A percentile compares a stretch with the other conserved stretches of the same genome.
Evolutionary conservation across 2,113 vertebrate genomes (phyloP).

Genomic region (Nothocercus nigrocapillus): DNA sequence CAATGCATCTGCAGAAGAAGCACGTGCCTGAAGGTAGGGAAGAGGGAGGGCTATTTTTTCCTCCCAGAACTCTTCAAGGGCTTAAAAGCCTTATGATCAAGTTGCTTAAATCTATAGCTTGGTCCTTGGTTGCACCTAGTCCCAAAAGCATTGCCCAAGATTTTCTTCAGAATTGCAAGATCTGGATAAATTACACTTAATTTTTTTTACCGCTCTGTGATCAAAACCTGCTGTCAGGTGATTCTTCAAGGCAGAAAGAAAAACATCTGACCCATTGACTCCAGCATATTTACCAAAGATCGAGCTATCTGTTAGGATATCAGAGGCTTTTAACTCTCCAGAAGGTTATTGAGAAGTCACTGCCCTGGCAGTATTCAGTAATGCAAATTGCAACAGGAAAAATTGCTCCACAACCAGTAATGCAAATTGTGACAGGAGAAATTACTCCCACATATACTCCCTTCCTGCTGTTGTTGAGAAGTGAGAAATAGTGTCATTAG

Average conservation of each 20-base stretch:
- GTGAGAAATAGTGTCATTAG: conserved; percentile 26
- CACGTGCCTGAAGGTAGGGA: rapidly evolving
- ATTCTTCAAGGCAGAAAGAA: background rate
- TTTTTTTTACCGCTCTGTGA: background rate
- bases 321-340: background rate
- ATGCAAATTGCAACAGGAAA: background rate
- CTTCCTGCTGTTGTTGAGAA: conserved; percentile 5
- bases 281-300: background rate
- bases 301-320: background rate
- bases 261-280: rapidly evolving
- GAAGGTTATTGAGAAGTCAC: background rate
- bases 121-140: background rate
- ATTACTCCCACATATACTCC: background rate
- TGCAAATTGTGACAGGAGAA: conserved; percentile 4
- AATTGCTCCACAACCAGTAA: background rate
- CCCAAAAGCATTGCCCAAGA: background rate
- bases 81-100: background rate
- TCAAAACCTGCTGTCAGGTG: background rate
- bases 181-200: background rate
- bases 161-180: background rate
- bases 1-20: background rate
- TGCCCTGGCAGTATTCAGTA: background rate
- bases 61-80: background rate
- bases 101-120: background rate
- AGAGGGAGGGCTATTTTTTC: background rate